Evolutionary conservation across 2,888 invertebrate genomes (phyloP).

Genomic region (Encarsia formosa): DNA sequence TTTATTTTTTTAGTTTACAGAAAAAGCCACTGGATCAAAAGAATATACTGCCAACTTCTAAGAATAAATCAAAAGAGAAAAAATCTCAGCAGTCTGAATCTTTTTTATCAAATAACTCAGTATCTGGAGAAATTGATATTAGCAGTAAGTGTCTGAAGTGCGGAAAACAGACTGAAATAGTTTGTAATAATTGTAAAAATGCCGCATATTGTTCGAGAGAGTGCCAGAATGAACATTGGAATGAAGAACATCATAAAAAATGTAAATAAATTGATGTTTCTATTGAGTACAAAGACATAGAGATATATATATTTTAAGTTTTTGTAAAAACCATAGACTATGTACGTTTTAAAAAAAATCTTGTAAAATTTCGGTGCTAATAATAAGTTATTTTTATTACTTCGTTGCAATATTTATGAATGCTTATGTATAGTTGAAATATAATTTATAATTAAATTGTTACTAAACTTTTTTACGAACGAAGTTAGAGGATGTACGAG

Average conservation of each 20-base stretch:
- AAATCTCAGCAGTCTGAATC: neutral
- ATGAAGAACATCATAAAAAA: conserved; percentile 1
- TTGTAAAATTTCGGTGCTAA: neutral
- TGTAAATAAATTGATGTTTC: neutral
- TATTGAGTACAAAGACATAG: too few relatives aligned
- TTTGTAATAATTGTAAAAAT: conserved; percentile 6
- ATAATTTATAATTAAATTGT: too few relatives aligned
- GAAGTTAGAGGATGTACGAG: too few relatives aligned
- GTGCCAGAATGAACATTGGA: conserved; percentile 11
- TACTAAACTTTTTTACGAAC: too few relatives aligned
- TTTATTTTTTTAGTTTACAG: too few relatives aligned
- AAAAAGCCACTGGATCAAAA: neutral
- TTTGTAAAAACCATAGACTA: conserved; percentile 6
- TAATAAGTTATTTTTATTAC: too few relatives aligned
- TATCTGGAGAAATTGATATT: neutral
- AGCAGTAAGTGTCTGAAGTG: neutral
- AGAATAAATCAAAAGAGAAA: neutral
- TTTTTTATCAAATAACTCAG: neutral
- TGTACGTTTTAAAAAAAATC: conserved; percentile 5
- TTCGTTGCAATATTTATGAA: too few relatives aligned
- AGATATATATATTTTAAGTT: conserved; percentile 2
- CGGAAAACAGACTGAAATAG: neutral
- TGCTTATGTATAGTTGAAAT: too few relatives aligned
- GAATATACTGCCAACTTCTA: neutral
- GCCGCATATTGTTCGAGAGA: conserved; percentile 5